A percentile compares a stretch with the other conserved stretches of the same genome.
phyloP scores from a whole-genome alignment of 2,113 vertebrate species.

The Suncus etruscus region DNA sequence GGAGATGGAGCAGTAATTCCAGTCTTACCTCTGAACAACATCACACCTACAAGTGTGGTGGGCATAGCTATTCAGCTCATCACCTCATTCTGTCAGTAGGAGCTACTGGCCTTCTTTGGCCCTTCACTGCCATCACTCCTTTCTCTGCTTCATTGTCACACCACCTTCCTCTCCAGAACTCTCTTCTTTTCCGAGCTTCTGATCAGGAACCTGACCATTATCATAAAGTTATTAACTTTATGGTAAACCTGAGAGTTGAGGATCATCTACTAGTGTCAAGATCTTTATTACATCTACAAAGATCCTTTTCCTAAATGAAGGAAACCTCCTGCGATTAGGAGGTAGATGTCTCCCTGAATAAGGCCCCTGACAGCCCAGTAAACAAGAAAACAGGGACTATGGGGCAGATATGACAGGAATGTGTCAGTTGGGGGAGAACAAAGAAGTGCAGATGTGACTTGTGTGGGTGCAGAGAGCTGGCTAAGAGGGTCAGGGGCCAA shows the following conservation, averaged over 20 bases:
- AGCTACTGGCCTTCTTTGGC: neutral
- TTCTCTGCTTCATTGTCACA: neutral
- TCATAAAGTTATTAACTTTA: neutral
- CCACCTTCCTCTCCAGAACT: neutral
- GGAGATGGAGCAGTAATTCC: neutral
- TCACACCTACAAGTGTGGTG: neutral
- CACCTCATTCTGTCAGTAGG: neutral
- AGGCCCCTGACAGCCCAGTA: neutral
- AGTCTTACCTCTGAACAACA: neutral
- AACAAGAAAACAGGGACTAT: neutral
- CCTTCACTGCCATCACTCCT: neutral
- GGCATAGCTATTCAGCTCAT: neutral
- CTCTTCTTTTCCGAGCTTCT: too few relatives aligned
- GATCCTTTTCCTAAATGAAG: neutral
- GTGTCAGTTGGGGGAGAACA: neutral
- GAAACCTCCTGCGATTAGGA: neutral
- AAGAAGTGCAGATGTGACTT: neutral
- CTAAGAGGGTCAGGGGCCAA: neutral
- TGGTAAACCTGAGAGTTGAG: neutral
- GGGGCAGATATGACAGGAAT: neutral
- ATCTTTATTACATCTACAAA: slow-evolving; percentile 2
- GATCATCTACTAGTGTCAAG: neutral
- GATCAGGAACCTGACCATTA: too few relatives aligned
- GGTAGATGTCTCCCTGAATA: neutral
- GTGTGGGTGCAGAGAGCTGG: neutral